Evolutionary conservation across 2,797 vertebrate species (phyloP), one percentile per base, ranked within the genome.

Genomic region (Gadopsis bispinosus): DNA sequence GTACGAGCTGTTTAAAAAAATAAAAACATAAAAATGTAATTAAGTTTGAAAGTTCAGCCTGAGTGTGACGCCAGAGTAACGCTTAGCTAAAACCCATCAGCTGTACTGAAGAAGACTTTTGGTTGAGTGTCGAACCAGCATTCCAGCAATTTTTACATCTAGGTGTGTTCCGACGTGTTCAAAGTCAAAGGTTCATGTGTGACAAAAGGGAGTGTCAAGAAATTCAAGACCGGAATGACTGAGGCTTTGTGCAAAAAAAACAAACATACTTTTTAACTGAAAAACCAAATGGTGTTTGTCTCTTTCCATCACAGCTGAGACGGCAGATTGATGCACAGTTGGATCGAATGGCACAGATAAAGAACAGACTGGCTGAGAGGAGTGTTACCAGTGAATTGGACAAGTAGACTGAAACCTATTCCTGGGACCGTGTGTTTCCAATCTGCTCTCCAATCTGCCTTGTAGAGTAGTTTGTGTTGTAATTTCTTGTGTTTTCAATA

Each of bases 271-370:
- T 19, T 48, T 64, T 66, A 0, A 31, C 41, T 71, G 13, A 78
- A 11, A 50, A 26, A 29, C 33, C 2, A 26, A 8, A 37, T 62
- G 37, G 0, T 17, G 0, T 60, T 63, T 11, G 2, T 68, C 22
- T 17, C 10, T 48, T 60, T 80, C 3, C 7, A 3, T 33, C 81
- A 53, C 79, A 95, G 95, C 22, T 90, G 59, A 90, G 51, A 39
- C 64, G 75, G 54, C 68, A 92, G 56, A 81, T 94, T 73, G 77
- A 92, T 69, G 77, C 12, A 5, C 79, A 88, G 53, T 10, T 90
- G 81, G 84, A 92, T 50, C 76, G 60, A 11, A 77, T 95, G 66
- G 66, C 65, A 0, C 17, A 5, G 10, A 7, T 91, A 7, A 88
- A 92, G 69, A 88, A 56, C 73, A 54, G 70, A 69, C 63, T 91